Conservation (phyloP, 2,113 vertebrate species). For the Albula goreensis region DNA sequence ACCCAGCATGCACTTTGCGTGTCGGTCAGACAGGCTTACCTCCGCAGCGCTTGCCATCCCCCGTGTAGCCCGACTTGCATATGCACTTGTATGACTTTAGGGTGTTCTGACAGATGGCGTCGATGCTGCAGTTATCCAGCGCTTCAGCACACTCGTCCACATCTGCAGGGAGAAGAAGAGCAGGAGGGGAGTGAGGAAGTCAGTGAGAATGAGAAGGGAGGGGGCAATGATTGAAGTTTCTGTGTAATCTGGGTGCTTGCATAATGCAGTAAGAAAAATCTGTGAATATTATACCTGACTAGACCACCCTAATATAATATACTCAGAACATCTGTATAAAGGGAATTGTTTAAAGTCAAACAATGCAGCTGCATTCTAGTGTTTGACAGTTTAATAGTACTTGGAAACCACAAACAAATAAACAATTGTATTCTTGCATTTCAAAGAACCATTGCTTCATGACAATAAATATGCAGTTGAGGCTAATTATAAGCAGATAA, state of each 20-base stretch:
- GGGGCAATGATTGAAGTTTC: neutral
- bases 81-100: slow-evolving; percentile 80
- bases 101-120: slow-evolving; percentile 83
- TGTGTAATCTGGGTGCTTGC: neutral
- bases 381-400: slow-evolving; percentile 2
- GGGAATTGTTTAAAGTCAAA: slow-evolving; percentile 5
- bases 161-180: slow-evolving; percentile 57
- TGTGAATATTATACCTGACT: neutral
- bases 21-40: slow-evolving; percentile 67
- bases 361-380: neutral
- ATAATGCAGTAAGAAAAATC: neutral
- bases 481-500: slow-evolving; percentile 21
- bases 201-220: slow-evolving; percentile 12
- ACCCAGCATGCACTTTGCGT: no score
- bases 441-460: slow-evolving; percentile 21
- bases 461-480: slow-evolving; percentile 9
- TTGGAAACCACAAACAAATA: slow-evolving; percentile 18
- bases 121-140: slow-evolving; percentile 81
- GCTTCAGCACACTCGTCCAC: slow-evolving; percentile 79
- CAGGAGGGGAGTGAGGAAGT: neutral
- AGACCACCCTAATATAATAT: slow-evolving; percentile 3
- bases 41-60: slow-evolving; percentile 96
- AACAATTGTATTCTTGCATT: slow-evolving; percentile 12
- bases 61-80: slow-evolving; percentile 87
- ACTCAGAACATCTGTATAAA: neutral